A percentile compares a stretch with the other conserved stretches of the same genome.
phyloP scores from a whole-genome alignment of 2,113 vertebrate genomes.

The Monopterus albus region DNA sequence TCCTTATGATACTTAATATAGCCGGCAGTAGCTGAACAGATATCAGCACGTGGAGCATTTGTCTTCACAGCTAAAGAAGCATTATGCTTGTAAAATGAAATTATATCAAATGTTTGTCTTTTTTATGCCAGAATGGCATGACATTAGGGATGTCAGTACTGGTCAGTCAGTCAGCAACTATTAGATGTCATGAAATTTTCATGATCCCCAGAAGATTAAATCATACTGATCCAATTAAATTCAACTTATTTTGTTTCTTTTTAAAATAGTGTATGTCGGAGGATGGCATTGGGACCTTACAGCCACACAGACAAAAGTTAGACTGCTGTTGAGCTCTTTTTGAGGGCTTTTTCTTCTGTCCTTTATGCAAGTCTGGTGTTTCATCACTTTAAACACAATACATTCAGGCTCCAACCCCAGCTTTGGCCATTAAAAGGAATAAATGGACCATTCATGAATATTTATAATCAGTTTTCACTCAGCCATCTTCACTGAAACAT shows the following conservation, averaged over 20 bases:
- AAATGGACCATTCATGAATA: background rate
- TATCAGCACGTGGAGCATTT: slow-evolving; percentile 7
- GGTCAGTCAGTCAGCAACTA: background rate
- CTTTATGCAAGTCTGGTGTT: too few relatives aligned
- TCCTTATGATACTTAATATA: slow-evolving; percentile 47
- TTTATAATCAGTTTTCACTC: background rate
- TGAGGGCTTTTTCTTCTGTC: background rate
- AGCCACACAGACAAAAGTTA: background rate
- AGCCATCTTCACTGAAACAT: background rate
- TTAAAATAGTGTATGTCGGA: background rate
- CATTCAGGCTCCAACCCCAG: background rate
- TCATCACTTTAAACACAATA: background rate
- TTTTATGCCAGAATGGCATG: too few relatives aligned
- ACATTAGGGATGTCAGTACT: too few relatives aligned
- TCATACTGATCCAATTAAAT: too few relatives aligned
- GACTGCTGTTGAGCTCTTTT: too few relatives aligned
- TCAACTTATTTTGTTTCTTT: too few relatives aligned
- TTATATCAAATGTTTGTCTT: background rate
- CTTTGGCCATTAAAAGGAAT: background rate
- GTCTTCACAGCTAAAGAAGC: slow-evolving; percentile 14
- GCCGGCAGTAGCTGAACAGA: slow-evolving; percentile 12
- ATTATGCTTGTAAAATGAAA: too few relatives aligned
- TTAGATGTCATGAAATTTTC: background rate
- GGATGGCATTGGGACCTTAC: background rate
- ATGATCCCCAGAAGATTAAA: background rate